Percentiles rank a stretch among this genome's conserved stretches.
phyloP scores from a whole-genome alignment of 2,797 vertebrate genomes.

The Schizopygopsis pylzovi region DNA sequence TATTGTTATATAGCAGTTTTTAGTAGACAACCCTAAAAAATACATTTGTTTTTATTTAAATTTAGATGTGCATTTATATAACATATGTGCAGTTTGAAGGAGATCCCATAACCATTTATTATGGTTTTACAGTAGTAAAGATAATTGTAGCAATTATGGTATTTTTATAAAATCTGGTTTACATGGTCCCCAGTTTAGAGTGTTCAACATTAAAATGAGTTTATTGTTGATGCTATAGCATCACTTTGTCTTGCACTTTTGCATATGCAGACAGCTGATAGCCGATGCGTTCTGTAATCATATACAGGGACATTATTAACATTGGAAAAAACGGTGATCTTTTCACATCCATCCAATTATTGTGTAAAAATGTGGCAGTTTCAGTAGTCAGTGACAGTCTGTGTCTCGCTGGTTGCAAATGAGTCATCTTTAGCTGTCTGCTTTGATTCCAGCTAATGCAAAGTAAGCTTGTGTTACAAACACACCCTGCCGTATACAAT shows the following conservation, averaged over 20 bases:
- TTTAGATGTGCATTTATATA: not conserved
- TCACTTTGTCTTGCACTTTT: conserved; percentile 7
- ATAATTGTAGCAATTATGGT: not conserved
- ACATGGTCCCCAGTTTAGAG: not conserved
- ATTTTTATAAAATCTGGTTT: not conserved
- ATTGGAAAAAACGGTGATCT: conserved; percentile 69
- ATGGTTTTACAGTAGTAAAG: not conserved
- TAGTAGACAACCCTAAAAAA: not conserved
- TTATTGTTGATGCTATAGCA: not conserved
- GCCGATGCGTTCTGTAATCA: not conserved
- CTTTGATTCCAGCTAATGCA: conserved; percentile 47
- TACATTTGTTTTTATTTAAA: not conserved
- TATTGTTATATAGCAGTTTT: not conserved
- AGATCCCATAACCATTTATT: not conserved
- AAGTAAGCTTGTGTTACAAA: conserved; percentile 31
- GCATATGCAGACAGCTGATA: not conserved
- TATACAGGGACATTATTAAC: not conserved
- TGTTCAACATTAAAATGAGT: not conserved
- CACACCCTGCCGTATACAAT: conserved; percentile 39
- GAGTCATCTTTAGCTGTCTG: conserved; percentile 46
- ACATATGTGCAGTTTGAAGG: not conserved
- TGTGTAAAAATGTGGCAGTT: not conserved
- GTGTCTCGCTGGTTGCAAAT: conserved; percentile 20
- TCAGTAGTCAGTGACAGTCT: conserved; percentile 21
- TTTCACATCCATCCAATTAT: conserved; percentile 9